phyloP scores from a whole-genome alignment of 2,888 invertebrate species.

The Pseudococcus longispinus region DNA sequence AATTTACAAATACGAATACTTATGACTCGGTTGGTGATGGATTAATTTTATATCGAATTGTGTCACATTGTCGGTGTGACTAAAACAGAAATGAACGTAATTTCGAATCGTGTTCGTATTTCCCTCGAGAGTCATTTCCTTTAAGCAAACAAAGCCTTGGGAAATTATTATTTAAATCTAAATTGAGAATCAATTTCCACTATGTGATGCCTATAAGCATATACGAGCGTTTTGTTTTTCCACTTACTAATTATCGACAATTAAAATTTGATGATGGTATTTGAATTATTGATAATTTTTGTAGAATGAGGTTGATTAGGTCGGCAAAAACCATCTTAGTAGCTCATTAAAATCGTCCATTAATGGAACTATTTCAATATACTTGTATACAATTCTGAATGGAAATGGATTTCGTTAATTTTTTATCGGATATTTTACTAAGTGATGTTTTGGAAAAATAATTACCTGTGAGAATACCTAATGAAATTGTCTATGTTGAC shows the following conservation, averaged over 20 bases:
- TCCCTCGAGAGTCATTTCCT: background rate
- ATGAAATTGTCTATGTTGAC: too few species aligned
- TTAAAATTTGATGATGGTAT: background rate
- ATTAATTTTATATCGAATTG: background rate
- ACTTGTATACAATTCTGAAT: too few species aligned
- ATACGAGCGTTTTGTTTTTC: background rate
- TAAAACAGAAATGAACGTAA: background rate
- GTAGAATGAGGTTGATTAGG: background rate
- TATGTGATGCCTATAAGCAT: background rate
- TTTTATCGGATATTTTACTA: too few species aligned
- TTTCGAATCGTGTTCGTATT: background rate
- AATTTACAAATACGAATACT: background rate
- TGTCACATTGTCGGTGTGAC: background rate
- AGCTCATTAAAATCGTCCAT: too few species aligned
- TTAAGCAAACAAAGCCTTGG: background rate
- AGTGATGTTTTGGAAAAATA: too few species aligned
- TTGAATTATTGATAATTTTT: background rate
- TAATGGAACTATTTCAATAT: too few species aligned
- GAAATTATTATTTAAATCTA: background rate
- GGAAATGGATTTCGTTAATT: too few species aligned
- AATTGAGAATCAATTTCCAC: background rate
- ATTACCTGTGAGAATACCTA: too few species aligned
- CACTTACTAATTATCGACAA: background rate
- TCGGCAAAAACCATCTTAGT: background rate
- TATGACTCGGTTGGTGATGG: background rate